Percentiles rank a stretch among this genome's conserved stretches.
These are phyloP conservation scores for Chouioia cunea DNA, from an alignment of 2,888 invertebrate genomes.

Conservation along the genomic window DNA sequence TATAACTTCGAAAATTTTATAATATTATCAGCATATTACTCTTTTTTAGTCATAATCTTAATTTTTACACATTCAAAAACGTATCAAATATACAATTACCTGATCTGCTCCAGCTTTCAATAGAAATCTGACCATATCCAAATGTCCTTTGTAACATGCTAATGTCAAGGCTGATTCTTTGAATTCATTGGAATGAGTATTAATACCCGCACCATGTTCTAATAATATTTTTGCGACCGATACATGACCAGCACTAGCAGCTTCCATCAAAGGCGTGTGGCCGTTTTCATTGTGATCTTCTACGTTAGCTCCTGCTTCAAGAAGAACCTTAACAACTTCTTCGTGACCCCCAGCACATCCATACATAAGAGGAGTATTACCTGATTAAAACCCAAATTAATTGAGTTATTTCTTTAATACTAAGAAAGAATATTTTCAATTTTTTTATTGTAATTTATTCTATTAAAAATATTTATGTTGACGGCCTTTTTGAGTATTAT, in stretches of 20 bases:
- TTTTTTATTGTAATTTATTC: no score
- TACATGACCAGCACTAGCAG: constrained; percentile 95
- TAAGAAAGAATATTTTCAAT: no score
- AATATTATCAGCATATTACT: no score
- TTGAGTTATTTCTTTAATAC: not conserved
- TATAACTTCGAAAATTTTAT: no score
- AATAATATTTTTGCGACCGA: constrained; percentile 92
- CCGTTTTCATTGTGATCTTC: constrained; percentile 99
- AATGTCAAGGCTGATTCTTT: constrained; percentile 97
- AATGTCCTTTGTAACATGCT: constrained; percentile 96
- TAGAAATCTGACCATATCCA: constrained; percentile 97
- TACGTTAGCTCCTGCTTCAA: constrained; percentile 93
- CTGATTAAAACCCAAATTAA: constrained; percentile 66
- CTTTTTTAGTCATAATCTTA: no score
- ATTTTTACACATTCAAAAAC: constrained; percentile 7
- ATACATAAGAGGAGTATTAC: constrained; percentile 97
- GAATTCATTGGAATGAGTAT: constrained; percentile 98
- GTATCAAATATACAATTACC: constrained; percentile 59
- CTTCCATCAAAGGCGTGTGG: constrained; percentile 99
- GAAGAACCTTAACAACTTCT: constrained; percentile 89
- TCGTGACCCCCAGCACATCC: constrained; percentile 95
- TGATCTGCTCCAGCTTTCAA: constrained; percentile 94
- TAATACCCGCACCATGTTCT: constrained; percentile 95
- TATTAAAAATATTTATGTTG: no score
- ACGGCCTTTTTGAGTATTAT: no score